Evolutionary conservation across 2,888 invertebrate genomes (phyloP).

Genomic region (Hermaeophaga mercurialis): DNA sequence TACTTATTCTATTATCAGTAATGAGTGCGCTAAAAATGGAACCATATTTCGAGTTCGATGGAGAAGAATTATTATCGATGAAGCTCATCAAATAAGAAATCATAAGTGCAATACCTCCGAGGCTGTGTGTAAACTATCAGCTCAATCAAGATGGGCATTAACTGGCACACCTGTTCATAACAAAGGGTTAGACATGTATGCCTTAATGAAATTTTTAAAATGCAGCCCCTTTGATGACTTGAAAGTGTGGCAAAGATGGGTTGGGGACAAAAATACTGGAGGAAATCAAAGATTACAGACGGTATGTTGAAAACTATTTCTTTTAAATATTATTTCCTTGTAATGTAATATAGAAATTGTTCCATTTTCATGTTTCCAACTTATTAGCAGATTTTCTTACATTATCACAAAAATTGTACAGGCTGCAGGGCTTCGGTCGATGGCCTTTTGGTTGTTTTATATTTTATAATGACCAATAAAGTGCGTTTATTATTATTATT

Average conservation of each 20-base stretch:
- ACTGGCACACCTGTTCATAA: conserved; percentile 97
- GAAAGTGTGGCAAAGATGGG: conserved; percentile 88
- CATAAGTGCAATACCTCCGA: conserved; percentile 76
- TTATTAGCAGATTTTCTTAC: too few relatives aligned
- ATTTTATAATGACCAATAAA: too few relatives aligned
- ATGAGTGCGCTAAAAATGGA: conserved; percentile 65
- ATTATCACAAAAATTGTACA: background rate
- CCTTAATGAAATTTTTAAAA: conserved; percentile 80
- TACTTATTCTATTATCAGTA: conserved; percentile 78
- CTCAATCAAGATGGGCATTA: conserved; percentile 77
- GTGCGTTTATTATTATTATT: too few relatives aligned
- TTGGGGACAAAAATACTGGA: conserved; percentile 80
- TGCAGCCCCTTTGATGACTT: conserved; percentile 90
- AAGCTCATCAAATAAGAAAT: conserved; percentile 92
- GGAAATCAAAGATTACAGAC: conserved; percentile 83
- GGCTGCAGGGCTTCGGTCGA: too few relatives aligned
- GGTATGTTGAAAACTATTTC: conserved; percentile 35
- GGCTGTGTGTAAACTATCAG: conserved; percentile 70
- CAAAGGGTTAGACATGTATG: conserved; percentile 82
- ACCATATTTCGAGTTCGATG: conserved; percentile 75
- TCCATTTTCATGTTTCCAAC: too few relatives aligned
- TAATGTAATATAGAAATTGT: background rate
- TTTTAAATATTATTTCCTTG: background rate
- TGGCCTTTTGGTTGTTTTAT: too few relatives aligned
- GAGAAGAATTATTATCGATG: conserved; percentile 89